phyloP scores from a whole-genome alignment of 2,113 vertebrate genomes.

The Oncorhynchus nerka region DNA sequence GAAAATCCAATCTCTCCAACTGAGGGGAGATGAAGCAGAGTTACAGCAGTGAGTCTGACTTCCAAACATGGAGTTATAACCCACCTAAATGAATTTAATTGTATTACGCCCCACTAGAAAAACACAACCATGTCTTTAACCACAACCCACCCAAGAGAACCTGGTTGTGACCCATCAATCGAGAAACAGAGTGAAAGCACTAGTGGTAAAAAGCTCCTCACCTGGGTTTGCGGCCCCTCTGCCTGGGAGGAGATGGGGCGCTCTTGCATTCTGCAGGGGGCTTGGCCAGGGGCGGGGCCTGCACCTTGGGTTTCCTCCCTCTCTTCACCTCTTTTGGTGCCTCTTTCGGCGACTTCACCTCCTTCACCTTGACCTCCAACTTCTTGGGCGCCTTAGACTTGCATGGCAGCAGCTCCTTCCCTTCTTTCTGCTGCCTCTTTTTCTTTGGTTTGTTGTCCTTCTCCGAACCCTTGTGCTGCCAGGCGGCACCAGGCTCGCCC shows the following conservation, averaged over 20 bases:
- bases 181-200: background rate
- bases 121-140: background rate
- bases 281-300: conserved; percentile 61
- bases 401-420: conserved; percentile 74
- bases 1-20: too few species aligned
- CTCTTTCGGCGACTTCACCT: conserved; percentile 43
- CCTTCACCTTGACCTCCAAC: background rate
- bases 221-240: conserved; percentile 77
- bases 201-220: conserved; percentile 38
- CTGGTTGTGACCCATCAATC: too few species aligned
- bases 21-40: too few species aligned
- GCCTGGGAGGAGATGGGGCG: conserved; percentile 55
- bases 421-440: conserved; percentile 84
- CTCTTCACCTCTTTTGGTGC: conserved; percentile 46
- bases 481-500: conserved; percentile 48
- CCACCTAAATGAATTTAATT: too few species aligned
- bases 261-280: conserved; percentile 75
- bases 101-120: too few species aligned
- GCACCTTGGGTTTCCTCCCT: conserved; percentile 62
- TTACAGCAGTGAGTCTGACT: too few species aligned
- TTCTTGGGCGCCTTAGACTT: conserved; percentile 77
- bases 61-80: too few species aligned
- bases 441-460: conserved; percentile 93
- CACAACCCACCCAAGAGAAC: too few species aligned
- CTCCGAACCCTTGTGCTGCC: conserved; percentile 62